A percentile compares a stretch with the other conserved stretches of the same genome.
Conservation (phyloP, 1,140 invertebrate species). For the Rhagoletis pomonella region DNA sequence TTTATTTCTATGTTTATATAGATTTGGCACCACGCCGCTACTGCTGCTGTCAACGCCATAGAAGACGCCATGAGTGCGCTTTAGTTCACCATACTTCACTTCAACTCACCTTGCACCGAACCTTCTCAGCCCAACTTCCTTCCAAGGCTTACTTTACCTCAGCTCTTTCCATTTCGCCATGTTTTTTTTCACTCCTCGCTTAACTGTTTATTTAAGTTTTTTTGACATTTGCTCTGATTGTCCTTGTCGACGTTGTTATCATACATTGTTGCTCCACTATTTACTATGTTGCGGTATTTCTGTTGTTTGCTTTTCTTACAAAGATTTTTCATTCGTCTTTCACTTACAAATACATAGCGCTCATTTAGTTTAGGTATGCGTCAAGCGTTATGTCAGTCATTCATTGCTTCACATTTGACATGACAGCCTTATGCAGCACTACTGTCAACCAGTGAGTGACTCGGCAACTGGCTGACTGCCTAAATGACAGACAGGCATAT, state of each 20-base stretch:
- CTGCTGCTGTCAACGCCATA: constrained; percentile 1
- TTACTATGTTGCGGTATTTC: constrained; percentile 48
- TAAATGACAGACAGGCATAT: constrained; percentile 3
- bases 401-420: constrained; percentile 65
- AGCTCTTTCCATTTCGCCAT: background rate
- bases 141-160: too few relatives aligned
- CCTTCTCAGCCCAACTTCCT: background rate
- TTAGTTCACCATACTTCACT: background rate
- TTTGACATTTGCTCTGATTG: constrained; percentile 37
- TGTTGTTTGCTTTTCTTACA: background rate
- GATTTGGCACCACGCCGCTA: constrained; percentile 2
- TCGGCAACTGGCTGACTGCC: constrained; percentile 1
- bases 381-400: constrained; percentile 45
- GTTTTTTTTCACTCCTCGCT: background rate
- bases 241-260: constrained; percentile 44
- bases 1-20: background rate
- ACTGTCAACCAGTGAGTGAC: constrained; percentile 13
- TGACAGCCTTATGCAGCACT: constrained; percentile 60
- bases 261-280: constrained; percentile 20
- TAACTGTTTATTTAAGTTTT: background rate
- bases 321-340: background rate
- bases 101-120: background rate
- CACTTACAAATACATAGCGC: background rate
- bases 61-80: background rate
- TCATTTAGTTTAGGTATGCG: constrained; percentile 25